A percentile compares a stretch with the other conserved stretches of the same genome.
Evolutionary conservation across 1,140 invertebrate genomes (phyloP).

Genomic region (Vanessa atalanta): DNA sequence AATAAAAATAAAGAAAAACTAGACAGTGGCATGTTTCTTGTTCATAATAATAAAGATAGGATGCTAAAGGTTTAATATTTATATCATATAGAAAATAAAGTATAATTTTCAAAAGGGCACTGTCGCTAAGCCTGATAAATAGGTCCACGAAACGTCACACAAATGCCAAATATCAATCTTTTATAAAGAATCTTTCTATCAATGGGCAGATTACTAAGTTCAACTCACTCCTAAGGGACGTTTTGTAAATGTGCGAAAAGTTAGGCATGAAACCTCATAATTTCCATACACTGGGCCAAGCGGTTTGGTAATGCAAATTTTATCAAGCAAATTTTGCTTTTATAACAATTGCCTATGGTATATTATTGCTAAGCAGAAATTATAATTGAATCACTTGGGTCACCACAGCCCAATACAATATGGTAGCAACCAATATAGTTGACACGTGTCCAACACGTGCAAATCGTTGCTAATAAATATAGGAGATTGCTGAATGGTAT

Average conservation of each 20-base stretch:
- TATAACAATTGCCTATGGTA: neutral
- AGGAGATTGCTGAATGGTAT: conserved; percentile 17
- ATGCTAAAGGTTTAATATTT: neutral
- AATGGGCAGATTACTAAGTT: conserved; percentile 29
- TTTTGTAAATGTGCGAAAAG: conserved; percentile 23
- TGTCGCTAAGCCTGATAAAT: conserved; percentile 12
- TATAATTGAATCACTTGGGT: conserved; percentile 10
- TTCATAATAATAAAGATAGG: neutral
- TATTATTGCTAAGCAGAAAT: neutral
- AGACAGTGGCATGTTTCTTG: neutral
- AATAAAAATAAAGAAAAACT: conserved; percentile 5
- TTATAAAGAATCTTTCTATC: conserved; percentile 23
- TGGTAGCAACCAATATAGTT: conserved; percentile 45
- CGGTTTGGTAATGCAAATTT: conserved; percentile 1
- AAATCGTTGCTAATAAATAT: conserved; percentile 43
- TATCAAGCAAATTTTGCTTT: neutral
- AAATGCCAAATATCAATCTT: conserved; percentile 22
- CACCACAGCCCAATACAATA: conserved; percentile 27
- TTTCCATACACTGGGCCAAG: conserved; percentile 22
- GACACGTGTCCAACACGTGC: conserved; percentile 55
- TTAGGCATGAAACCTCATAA: conserved; percentile 26
- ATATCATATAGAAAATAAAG: neutral
- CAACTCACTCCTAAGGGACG: conserved; percentile 12
- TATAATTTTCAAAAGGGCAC: neutral
- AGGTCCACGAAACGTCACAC: neutral